Base-by-base conservation (phyloP, 37 sponge, comb jelly and placozoan species). In the Mnemiopsis leidyi region DNA sequence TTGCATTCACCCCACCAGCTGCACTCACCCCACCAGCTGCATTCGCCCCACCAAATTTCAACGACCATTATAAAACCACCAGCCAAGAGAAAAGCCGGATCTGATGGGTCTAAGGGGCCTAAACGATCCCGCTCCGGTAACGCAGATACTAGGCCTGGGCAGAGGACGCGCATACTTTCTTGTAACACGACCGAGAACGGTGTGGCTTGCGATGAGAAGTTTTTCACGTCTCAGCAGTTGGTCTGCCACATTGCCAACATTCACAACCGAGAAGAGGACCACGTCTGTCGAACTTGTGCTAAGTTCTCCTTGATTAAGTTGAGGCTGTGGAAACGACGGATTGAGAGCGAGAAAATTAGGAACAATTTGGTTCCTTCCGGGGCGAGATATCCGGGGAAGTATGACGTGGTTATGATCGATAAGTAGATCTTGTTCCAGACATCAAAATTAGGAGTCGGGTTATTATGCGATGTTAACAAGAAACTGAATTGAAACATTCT, bases 201-300 rank as follows among this genome's bases (percentile, higher is more conserved):
- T 28, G 79, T 26, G 35, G 79, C 36, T 1, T 85, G 90, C 36
- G n/a, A 85, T 7, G 90, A 85, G 90, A 13, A 85, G 48, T 85
- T 85, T 39, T 7, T 39, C 18, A 23, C 40, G 0, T 36, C 90
- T 1, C 26, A 40, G 21, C 61, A 40, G 61, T 85, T 85, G 48
- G 36, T 38, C 21, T 85, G 90, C 36, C 90, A 85, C 61, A 85
- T 85, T 85, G 90, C 90, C 90, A 85, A 85, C 61, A 40, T 85
- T 85, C 90, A 85, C 61, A 23, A 38, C 0, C 5, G 7, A 13
- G 90, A 40, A 40, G n/a, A 3, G 0, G 90, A 85, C 25, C 90
- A 85, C 39, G 90, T 85, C 23, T 85, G 90, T 40, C 38, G 23
- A 37, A 85, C 33, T 18, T 85, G 90, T 33, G 90, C 90, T 20